phyloP scores from a whole-genome alignment of 1,140 invertebrate species.

The Argopecten irradians region DNA sequence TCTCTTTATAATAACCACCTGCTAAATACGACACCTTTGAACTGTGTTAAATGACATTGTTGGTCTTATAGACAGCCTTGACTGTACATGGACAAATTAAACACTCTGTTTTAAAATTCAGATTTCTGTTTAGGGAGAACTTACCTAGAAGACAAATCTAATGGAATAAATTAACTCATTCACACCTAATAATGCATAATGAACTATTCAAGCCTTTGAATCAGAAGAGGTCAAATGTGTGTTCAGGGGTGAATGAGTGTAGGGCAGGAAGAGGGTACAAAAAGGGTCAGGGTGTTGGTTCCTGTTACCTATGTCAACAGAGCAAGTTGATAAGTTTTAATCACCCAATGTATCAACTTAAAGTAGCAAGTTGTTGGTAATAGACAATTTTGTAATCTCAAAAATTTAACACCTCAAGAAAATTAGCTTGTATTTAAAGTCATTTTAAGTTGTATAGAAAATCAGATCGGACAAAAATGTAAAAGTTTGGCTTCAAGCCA shows the following conservation, averaged over 20 bases:
- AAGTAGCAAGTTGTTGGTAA: constrained; percentile 13
- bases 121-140: too few species aligned
- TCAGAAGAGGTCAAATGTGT: not conserved
- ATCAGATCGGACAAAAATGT: not conserved
- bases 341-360: not conserved
- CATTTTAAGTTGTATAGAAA: not conserved
- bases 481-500: not conserved
- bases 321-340: not conserved
- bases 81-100: too few species aligned
- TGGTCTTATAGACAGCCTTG: too few species aligned
- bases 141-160: too few species aligned
- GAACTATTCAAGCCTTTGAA: too few species aligned
- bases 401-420: not conserved
- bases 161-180: too few species aligned
- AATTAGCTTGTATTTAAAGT: not conserved
- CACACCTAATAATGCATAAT: too few species aligned
- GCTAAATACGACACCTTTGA: too few species aligned
- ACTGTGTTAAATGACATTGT: too few species aligned
- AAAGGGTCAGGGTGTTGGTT: not conserved
- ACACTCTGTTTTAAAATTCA: too few species aligned
- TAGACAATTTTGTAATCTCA: not conserved
- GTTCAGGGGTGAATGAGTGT: not conserved
- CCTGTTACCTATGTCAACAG: not conserved
- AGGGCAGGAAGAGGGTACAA: not conserved
- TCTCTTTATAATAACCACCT: too few species aligned